These are phyloP conservation scores for Netelia fuscicornis DNA, from an alignment of 2,888 invertebrate genomes.

Conservation along the genomic window DNA sequence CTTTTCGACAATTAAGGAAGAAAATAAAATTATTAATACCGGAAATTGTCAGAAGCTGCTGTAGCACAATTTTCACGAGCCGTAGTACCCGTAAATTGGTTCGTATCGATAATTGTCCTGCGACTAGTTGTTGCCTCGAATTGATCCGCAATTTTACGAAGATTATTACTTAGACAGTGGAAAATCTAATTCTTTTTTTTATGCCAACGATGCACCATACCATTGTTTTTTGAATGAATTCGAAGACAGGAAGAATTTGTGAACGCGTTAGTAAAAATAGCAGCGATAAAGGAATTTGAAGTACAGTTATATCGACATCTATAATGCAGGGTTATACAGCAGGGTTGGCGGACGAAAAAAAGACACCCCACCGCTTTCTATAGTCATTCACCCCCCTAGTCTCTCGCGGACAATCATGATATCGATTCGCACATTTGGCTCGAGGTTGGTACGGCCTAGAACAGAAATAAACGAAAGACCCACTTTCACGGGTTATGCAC, in stretches of 20 bases:
- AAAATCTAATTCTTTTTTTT: conserved; percentile 21
- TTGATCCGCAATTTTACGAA: not conserved
- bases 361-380: not conserved
- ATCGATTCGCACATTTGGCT: conserved; percentile 75
- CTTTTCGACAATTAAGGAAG: too few relatives aligned
- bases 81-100: not conserved
- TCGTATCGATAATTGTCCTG: conserved; percentile 5
- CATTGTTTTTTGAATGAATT: not conserved
- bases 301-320: conserved; percentile 4
- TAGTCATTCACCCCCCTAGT: not conserved
- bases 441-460: conserved; percentile 76
- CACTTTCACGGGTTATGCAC: conserved; percentile 61
- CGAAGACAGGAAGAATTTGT: conserved; percentile 10
- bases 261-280: conserved; percentile 34
- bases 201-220: not conserved
- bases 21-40: too few relatives aligned
- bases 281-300: conserved; percentile 38
- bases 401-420: conserved; percentile 64
- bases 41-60: not conserved
- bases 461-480: conserved; percentile 75
- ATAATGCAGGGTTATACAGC: conserved; percentile 33
- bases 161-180: conserved; percentile 48
- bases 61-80: conserved; percentile 14
- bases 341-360: conserved; percentile 12
- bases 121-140: not conserved